These are phyloP conservation scores for Phalacrocorax pelagicus DNA, from an alignment of 2,113 vertebrate genomes.

Conservation along the genomic window DNA sequence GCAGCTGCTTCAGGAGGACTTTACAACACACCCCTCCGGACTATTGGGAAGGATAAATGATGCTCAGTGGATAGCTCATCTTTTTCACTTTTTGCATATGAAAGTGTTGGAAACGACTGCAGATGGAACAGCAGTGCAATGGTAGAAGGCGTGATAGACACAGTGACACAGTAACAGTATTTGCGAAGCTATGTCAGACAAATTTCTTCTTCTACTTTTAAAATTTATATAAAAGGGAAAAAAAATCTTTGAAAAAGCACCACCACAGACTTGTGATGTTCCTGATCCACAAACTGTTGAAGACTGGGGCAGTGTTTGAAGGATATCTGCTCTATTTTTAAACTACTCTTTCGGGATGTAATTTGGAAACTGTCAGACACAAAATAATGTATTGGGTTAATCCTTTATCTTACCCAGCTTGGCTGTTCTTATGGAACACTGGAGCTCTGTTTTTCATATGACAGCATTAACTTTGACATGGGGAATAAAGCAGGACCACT, in stretches of 20 bases:
- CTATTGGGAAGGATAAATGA: neutral
- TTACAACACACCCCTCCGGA: accelerated
- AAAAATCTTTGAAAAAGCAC: neutral
- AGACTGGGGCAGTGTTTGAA: neutral
- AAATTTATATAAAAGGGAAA: neutral
- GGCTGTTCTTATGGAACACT: neutral
- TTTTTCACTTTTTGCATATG: neutral
- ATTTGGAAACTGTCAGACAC: neutral
- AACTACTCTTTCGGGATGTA: neutral
- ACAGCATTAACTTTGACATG: neutral
- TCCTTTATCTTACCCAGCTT: neutral
- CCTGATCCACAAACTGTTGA: neutral
- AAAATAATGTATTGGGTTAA: neutral
- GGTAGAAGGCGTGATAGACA: neutral
- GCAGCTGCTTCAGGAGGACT: neutral
- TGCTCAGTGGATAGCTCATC: neutral
- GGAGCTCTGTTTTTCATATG: neutral
- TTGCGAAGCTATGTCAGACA: neutral
- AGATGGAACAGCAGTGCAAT: neutral
- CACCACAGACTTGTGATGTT: neutral
- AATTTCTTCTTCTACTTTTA: neutral
- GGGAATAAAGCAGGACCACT: neutral
- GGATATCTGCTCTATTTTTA: neutral
- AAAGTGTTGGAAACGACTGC: neutral
- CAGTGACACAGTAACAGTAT: neutral